Evolutionary conservation across 1,140 invertebrate genomes (phyloP), one percentile per base, ranked within the genome.

Genomic region (Oncopeltus fasciatus): DNA sequence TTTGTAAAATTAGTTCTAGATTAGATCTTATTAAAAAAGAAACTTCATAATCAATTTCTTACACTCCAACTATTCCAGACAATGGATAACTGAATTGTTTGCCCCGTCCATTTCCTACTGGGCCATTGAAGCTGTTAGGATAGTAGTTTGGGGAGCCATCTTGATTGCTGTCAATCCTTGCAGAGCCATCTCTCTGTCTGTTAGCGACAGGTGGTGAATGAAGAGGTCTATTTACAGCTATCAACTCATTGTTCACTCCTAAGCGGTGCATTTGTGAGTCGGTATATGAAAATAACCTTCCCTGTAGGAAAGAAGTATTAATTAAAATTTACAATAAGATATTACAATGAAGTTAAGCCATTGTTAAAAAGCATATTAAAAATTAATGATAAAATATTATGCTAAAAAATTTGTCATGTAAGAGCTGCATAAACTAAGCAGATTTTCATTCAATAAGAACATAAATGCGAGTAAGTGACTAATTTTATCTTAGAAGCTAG

Each of bases 251-350:
- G 73, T 98, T 98, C 0, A 88, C 80, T 38, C 95, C 95, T 38
- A 98, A 78, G 21, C 95, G 84, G 74, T 97, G 86, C 64, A 90
- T 82, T 68, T 96, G 92, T 4, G 95, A 94, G 74, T 99, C 95
- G 8, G 81, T 82, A 73, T 99, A 99, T 11, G 92, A 83, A 72
- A 95, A 96, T 8, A 98, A 75, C 66, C 95, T 85, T 38, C 91
- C 94, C 74, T 93, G 89, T 65, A 61, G 57, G 12, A 28, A 8
- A 29, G 18, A n/a, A 57, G 31, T 16, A 33, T 2, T 5, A 16
- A 57, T 49, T 9, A 18, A 11, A 18, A 8, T 49, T 49, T 11
- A 9, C 9, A 43, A 43, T 43, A 43, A 43, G 9, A 43, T n/a
- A 43, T 43, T 43, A n/a, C 9, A 43, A 43, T 43, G 9, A 9